These are phyloP conservation scores for Phymanthus crucifer DNA, from an alignment of 92 coral and sea anemone species.

Conservation along the genomic window DNA sequence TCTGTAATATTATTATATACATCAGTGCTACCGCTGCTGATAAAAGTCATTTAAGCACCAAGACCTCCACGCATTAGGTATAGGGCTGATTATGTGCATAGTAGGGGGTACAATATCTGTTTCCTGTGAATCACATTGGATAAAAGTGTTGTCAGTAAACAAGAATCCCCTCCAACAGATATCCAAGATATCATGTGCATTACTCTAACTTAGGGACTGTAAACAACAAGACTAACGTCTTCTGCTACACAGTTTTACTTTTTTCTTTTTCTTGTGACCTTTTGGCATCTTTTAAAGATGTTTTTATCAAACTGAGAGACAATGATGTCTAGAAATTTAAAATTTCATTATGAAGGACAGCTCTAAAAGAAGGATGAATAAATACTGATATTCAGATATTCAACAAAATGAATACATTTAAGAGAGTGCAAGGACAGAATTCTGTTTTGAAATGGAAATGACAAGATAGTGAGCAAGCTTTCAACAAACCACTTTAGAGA, in stretches of 20 bases:
- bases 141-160: neutral
- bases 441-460: neutral
- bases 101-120: slow-evolving; percentile 1
- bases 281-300: neutral
- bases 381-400: no score
- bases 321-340: neutral
- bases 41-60: slow-evolving; percentile 6
- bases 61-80: neutral
- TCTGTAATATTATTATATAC: neutral
- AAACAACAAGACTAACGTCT: neutral
- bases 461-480: neutral
- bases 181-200: neutral
- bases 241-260: neutral
- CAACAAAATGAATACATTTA: neutral
- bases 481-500: no score
- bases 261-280: neutral
- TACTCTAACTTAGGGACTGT: neutral
- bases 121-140: neutral
- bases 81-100: slow-evolving; percentile 6
- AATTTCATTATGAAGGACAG: neutral
- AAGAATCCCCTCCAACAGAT: slow-evolving; percentile 3
- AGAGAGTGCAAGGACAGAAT: neutral
- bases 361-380: neutral
- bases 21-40: neutral
- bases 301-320: neutral